Evolutionary conservation across 2,888 invertebrate genomes (phyloP).

Genomic region (Eulithis testata): DNA sequence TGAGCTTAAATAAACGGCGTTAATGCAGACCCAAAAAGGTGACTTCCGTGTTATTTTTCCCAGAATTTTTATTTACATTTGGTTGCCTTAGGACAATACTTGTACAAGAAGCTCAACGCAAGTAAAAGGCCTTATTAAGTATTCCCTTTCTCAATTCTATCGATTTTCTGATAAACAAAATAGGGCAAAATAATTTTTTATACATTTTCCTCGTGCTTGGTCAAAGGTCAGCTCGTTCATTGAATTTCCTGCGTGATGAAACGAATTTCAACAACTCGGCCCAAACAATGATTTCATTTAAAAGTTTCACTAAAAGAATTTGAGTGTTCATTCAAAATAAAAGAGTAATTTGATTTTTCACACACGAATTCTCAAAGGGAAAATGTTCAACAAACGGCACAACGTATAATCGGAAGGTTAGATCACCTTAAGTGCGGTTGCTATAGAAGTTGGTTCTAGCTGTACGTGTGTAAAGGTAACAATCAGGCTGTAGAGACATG

Average conservation of each 20-base stretch:
- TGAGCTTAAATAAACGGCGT: neutral
- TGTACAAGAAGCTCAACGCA: slow-evolving; percentile 12
- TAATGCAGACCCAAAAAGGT: slow-evolving; percentile 13
- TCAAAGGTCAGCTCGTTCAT: slow-evolving; percentile 37
- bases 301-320: slow-evolving; percentile 42
- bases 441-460: neutral
- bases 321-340: slow-evolving; percentile 42
- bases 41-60: slow-evolving; percentile 9
- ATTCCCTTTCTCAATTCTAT: slow-evolving; percentile 13
- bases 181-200: slow-evolving; percentile 19
- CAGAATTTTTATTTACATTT: slow-evolving; percentile 7
- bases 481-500: slow-evolving; percentile 14
- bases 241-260: slow-evolving; percentile 32
- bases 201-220: slow-evolving; percentile 15
- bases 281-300: slow-evolving; percentile 38
- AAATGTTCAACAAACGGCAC: slow-evolving; percentile 52
- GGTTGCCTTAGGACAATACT: slow-evolving; percentile 12
- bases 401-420: slow-evolving; percentile 9
- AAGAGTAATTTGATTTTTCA: slow-evolving; percentile 54
- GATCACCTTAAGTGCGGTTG: slow-evolving; percentile 10
- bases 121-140: slow-evolving; percentile 11
- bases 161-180: slow-evolving; percentile 23
- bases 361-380: slow-evolving; percentile 57
- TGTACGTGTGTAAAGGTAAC: slow-evolving; percentile 5
- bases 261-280: slow-evolving; percentile 33